Evolutionary conservation across 2,113 vertebrate genomes (phyloP), one percentile per base, ranked within the genome.

Genomic region (Seriola dumerili): DNA sequence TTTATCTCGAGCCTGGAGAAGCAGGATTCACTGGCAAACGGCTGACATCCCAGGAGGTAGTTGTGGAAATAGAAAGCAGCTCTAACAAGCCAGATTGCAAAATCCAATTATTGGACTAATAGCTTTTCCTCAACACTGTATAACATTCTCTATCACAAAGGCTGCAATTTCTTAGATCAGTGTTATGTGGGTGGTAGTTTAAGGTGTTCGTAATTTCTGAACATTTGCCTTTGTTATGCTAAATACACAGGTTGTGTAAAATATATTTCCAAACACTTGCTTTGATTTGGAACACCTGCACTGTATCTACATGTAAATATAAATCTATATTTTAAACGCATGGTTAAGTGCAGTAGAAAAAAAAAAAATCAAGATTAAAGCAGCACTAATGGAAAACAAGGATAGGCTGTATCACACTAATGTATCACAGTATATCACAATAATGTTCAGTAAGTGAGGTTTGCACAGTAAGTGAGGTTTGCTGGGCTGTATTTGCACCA

Each of bases 61-160:
- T 76, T 71, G 92, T 86, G 77, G 89, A 90, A 92, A 93, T 93
- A 85, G 89, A 92, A 90, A 91, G 70, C 85, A 89, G 57, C 65
- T 86, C 85, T 86, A 86, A 93, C 88, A 84, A 90, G 84, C 86
- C 85, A 86, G 90, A 92, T 93, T 91, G 85, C 77, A 85, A 78
- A 94, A 93, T 93, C 89, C 87, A 93, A 85, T 93, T 91, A 94
- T 88, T 91, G 85, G 80, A 67, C 89, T 90, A 87, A 93, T 87
- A 80, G 92, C 85, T 94, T 92, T 90, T 91, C 77, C 76, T 82
- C 87, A 85, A 85, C 83, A 81, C 81, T 83, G 71, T 83, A 82
- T 81, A 86, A 89, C 64, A 77, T 92, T 83, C 72, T 76, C 70
- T 61, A 64, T 88, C 83, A 78, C 84, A 83, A 81, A 85, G 80